Evolutionary conservation across 2,797 vertebrate species (phyloP).

Genomic region (Acestrorhynchus altus): DNA sequence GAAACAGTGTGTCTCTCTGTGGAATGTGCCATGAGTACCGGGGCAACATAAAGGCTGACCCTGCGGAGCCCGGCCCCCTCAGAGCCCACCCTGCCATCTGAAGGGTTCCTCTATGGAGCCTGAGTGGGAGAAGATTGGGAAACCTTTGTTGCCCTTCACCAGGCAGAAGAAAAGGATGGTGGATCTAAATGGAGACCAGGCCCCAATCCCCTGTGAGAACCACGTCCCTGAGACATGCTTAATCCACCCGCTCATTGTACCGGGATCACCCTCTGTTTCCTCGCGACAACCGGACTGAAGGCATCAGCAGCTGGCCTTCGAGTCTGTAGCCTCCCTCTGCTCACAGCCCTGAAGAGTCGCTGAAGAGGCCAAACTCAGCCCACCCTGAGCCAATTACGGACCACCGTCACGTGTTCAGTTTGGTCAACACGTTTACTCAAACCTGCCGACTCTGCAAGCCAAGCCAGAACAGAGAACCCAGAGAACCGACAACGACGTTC

Average conservation of each 20-base stretch:
- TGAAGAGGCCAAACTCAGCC: slow-evolving; percentile 26
- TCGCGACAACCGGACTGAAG: slow-evolving; percentile 45
- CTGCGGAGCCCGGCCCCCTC: slow-evolving; percentile 57
- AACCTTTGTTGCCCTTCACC: slow-evolving; percentile 71
- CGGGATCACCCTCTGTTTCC: slow-evolving; percentile 58
- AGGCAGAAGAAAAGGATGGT: slow-evolving; percentile 54
- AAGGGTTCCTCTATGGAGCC: slow-evolving; percentile 64
- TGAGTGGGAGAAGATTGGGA: slow-evolving; percentile 68
- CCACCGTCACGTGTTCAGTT: background rate
- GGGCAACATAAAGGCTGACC: slow-evolving; percentile 63
- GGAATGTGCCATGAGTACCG: slow-evolving; percentile 52
- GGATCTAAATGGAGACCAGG: slow-evolving; percentile 60
- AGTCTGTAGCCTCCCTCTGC: slow-evolving; percentile 24
- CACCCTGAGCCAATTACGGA: slow-evolving; percentile 19
- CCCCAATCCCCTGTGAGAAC: slow-evolving; percentile 62
- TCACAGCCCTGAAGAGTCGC: background rate
- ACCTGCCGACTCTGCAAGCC: too few relatives aligned
- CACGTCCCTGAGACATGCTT: slow-evolving; percentile 65
- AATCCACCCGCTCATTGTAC: slow-evolving; percentile 64
- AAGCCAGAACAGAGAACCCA: too few relatives aligned
- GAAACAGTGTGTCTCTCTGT: slow-evolving; percentile 39
- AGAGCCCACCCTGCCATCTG: slow-evolving; percentile 63
- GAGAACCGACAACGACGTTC: too few relatives aligned
- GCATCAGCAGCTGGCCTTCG: slow-evolving; percentile 30
- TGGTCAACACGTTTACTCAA: background rate